A percentile compares a stretch with the other conserved stretches of the same genome.
Conservation (phyloP, 1,140 invertebrate species). For the Helicoverpa zea region DNA sequence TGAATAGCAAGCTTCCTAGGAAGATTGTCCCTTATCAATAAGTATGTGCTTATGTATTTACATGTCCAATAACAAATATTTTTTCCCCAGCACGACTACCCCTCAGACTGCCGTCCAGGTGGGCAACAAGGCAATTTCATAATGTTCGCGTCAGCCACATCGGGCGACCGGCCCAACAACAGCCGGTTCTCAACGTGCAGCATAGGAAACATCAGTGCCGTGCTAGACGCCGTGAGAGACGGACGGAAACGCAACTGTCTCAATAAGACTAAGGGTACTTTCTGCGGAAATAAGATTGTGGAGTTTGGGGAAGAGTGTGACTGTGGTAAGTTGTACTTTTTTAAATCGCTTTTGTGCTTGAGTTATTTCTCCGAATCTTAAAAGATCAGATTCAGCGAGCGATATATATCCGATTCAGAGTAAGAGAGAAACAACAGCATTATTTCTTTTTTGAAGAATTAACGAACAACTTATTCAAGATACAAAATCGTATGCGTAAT, state of each 20-base stretch:
- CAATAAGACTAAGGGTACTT: conserved; percentile 95
- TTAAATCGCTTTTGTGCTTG: background rate
- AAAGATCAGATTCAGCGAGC: no score
- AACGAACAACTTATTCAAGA: no score
- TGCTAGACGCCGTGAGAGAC: conserved; percentile 96
- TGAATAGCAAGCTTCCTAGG: no score
- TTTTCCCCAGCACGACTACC: conserved; percentile 96
- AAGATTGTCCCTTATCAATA: no score
- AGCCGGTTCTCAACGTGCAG: conserved; percentile 98
- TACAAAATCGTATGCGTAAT: no score
- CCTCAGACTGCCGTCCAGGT: conserved; percentile 96
- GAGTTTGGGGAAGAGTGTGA: conserved; percentile 99
- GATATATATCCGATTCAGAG: no score
- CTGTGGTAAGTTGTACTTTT: conserved; percentile 88
- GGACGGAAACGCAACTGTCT: conserved; percentile 99
- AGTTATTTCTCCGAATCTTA: no score
- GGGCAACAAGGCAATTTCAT: conserved; percentile 97
- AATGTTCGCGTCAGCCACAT: conserved; percentile 98
- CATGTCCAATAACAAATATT: background rate
- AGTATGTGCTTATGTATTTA: no score
- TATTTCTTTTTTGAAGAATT: no score
- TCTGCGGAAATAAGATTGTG: conserved; percentile 99
- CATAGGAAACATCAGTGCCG: conserved; percentile 97
- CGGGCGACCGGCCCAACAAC: conserved; percentile 97
- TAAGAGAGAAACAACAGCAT: no score